Percentiles rank a stretch among this genome's conserved stretches.
phyloP scores from a whole-genome alignment of 2,113 vertebrate species.

The Lepisosteus osseus region DNA sequence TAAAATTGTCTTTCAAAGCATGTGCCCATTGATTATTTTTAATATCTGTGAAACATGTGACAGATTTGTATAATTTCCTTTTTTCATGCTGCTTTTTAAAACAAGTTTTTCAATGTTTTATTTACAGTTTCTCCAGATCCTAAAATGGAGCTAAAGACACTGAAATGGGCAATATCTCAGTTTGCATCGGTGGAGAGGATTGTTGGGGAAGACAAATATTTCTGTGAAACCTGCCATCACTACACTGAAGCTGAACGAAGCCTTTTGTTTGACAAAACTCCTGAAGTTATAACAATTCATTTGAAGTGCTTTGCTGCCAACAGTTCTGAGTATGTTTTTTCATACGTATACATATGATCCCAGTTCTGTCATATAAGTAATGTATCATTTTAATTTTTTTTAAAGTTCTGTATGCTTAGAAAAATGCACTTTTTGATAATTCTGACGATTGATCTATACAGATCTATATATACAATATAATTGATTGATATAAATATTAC shows the following conservation, averaged over 20 bases:
- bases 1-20: too few species aligned
- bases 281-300: slow-evolving; percentile 93
- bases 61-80: background rate
- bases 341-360: too few species aligned
- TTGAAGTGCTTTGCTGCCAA: slow-evolving; percentile 96
- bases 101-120: slow-evolving; percentile 19
- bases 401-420: background rate
- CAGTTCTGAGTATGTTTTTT: slow-evolving; percentile 74
- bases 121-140: slow-evolving; percentile 91
- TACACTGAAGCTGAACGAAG: slow-evolving; percentile 95
- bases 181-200: slow-evolving; percentile 97
- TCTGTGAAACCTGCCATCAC: slow-evolving; percentile 94
- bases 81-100: background rate
- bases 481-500: too few species aligned
- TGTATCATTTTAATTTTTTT: background rate
- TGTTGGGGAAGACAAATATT: slow-evolving; percentile 95
- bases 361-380: too few species aligned
- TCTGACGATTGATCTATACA: too few species aligned
- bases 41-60: too few species aligned
- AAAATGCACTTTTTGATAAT: too few species aligned
- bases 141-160: slow-evolving; percentile 87
- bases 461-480: too few species aligned
- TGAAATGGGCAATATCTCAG: slow-evolving; percentile 94
- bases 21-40: too few species aligned
- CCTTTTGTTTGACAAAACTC: slow-evolving; percentile 94